phyloP scores from a whole-genome alignment of 2,888 invertebrate species.

The Ashinkailepas kermadecensis region DNA sequence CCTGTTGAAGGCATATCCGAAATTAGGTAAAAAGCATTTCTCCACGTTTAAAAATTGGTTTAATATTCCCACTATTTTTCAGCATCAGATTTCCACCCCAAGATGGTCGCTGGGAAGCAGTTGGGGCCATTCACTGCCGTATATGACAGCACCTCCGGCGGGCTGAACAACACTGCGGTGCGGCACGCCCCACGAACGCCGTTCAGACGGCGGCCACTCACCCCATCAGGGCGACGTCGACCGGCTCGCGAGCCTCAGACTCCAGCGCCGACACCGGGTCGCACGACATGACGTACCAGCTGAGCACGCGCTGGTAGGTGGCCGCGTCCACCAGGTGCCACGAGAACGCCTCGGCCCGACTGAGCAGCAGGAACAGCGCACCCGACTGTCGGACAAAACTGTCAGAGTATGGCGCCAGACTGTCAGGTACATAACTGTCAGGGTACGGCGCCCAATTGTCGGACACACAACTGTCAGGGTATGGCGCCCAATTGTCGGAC shows the following conservation, averaged over 20 bases:
- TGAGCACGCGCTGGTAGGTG: slow-evolving; percentile 57
- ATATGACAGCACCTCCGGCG: neutral
- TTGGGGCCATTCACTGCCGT: neutral
- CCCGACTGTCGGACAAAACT: neutral
- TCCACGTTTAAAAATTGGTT: too few species aligned
- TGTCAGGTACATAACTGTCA: too few species aligned
- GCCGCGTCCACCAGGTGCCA: slow-evolving; percentile 57
- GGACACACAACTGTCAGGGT: too few species aligned
- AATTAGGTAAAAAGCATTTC: too few species aligned
- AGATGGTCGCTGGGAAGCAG: neutral
- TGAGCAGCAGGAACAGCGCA: slow-evolving; percentile 25
- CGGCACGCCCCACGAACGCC: too few species aligned
- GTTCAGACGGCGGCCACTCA: neutral
- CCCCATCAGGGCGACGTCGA: slow-evolving; percentile 31
- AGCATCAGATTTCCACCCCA: too few species aligned
- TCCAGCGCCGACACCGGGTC: slow-evolving; percentile 30
- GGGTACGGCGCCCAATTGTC: too few species aligned
- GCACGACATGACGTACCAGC: slow-evolving; percentile 59
- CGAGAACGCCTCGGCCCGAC: slow-evolving; percentile 50
- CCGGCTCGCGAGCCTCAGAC: slow-evolving; percentile 29
- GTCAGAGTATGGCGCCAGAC: neutral
- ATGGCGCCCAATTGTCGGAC: too few species aligned
- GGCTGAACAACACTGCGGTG: neutral
- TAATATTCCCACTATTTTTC: too few species aligned
- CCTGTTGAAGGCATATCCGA: too few species aligned